Conservation (phyloP, 2,797 vertebrate genomes). For the Gymnothorax javanicus region DNA sequence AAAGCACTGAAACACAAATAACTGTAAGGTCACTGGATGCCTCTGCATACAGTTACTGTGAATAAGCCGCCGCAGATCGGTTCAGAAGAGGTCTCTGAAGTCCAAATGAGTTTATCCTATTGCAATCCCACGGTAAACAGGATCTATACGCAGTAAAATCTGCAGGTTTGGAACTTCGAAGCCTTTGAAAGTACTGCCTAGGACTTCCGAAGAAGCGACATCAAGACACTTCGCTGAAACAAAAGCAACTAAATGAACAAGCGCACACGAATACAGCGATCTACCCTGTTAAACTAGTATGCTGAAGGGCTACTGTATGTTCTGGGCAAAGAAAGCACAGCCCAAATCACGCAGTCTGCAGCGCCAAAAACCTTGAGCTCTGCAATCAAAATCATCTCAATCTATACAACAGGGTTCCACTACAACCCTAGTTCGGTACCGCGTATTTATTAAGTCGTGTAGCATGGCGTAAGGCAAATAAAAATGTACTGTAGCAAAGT, state of each 20-base stretch:
- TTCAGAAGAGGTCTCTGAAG: too few species aligned
- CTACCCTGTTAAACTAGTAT: neutral
- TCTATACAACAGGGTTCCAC: too few species aligned
- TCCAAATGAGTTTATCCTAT: too few species aligned
- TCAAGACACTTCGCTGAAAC: neutral
- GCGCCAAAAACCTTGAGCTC: too few species aligned
- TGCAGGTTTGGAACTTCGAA: neutral
- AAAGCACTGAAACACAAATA: neutral
- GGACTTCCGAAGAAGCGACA: neutral
- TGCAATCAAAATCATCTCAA: too few species aligned
- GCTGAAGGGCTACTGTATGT: neutral
- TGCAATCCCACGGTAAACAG: too few species aligned
- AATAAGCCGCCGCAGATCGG: neutral
- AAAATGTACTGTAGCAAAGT: too few species aligned
- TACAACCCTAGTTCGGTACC: too few species aligned
- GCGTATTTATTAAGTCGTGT: too few species aligned
- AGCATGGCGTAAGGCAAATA: too few species aligned
- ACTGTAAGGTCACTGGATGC: neutral
- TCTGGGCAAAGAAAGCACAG: neutral
- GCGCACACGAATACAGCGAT: neutral
- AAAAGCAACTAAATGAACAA: neutral
- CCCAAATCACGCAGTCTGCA: neutral
- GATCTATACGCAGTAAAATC: neutral
- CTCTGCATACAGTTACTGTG: neutral
- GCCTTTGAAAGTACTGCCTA: neutral